Conservation (phyloP, 2,888 invertebrate genomes). For the Octonoba sinensis region DNA sequence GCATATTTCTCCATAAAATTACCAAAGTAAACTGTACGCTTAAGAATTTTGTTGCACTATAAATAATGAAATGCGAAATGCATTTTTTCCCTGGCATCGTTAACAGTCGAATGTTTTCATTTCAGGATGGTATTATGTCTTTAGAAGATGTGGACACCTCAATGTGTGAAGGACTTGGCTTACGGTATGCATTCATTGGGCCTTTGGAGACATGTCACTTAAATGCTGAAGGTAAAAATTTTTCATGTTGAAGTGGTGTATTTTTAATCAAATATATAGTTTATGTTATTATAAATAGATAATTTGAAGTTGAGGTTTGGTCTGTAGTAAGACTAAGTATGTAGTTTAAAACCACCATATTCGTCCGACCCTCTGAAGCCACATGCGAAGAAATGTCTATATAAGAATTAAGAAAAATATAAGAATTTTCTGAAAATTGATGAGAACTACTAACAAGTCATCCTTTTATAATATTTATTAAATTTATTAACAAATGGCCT, state of each 20-base stretch:
- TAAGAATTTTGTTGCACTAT: neutral
- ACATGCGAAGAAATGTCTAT: too few relatives aligned
- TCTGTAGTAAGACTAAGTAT: too few relatives aligned
- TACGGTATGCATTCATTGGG: constrained; percentile 95
- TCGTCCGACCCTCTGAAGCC: too few relatives aligned
- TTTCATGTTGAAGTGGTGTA: neutral
- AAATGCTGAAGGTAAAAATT: constrained; percentile 84
- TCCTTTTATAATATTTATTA: too few relatives aligned
- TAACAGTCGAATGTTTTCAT: constrained; percentile 5
- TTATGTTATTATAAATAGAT: neutral
- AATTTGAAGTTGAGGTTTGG: too few relatives aligned
- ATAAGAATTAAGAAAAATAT: too few relatives aligned
- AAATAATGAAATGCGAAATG: neutral
- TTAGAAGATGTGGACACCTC: constrained; percentile 92
- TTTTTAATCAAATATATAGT: neutral
- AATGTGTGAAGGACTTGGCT: constrained; percentile 93
- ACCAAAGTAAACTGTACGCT: too few relatives aligned
- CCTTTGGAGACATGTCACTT: constrained; percentile 93
- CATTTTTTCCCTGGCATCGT: neutral
- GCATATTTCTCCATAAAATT: too few relatives aligned
- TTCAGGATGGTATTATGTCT: constrained; percentile 82
- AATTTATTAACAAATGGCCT: too few relatives aligned
- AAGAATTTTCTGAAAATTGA: too few relatives aligned
- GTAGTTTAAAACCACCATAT: too few relatives aligned
- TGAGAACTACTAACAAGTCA: too few relatives aligned